Conservation (phyloP, 2,888 invertebrate genomes). For the Tholera decimalis region DNA sequence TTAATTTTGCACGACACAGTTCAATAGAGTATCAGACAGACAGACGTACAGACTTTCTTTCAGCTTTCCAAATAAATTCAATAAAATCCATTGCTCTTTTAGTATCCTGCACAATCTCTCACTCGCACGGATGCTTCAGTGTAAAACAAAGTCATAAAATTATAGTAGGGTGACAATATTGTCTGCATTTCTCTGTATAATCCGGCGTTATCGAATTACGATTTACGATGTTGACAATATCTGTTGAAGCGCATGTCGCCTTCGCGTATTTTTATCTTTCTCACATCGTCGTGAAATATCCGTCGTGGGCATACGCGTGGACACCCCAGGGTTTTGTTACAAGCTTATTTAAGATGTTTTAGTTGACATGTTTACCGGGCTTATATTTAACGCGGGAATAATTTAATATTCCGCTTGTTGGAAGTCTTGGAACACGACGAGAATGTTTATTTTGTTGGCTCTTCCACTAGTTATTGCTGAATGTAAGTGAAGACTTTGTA, state of each 20-base stretch:
- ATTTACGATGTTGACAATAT: conserved; percentile 84
- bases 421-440: conserved; percentile 13
- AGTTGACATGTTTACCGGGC: conserved; percentile 49
- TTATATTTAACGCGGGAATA: conserved; percentile 29
- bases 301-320: conserved; percentile 58
- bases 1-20: no score
- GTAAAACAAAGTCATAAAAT: conserved; percentile 41
- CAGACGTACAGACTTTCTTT: no score
- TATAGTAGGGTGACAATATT: conserved; percentile 75
- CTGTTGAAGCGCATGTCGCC: conserved; percentile 83
- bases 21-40: no score
- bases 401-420: conserved; percentile 56
- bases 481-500: neutral
- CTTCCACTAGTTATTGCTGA: conserved; percentile 1
- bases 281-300: conserved; percentile 76
- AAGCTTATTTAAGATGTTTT: conserved; percentile 60
- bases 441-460: conserved; percentile 32
- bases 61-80: neutral
- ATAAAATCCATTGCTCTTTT: conserved; percentile 20
- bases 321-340: conserved; percentile 58
- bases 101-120: neutral
- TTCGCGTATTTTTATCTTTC: conserved; percentile 78
- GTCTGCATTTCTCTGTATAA: conserved; percentile 54
- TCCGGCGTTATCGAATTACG: conserved; percentile 87
- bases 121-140: conserved; percentile 16